These are phyloP conservation scores for Catostomus latipinnis DNA, from an alignment of 2,797 vertebrate genomes.

Conservation along the genomic window DNA sequence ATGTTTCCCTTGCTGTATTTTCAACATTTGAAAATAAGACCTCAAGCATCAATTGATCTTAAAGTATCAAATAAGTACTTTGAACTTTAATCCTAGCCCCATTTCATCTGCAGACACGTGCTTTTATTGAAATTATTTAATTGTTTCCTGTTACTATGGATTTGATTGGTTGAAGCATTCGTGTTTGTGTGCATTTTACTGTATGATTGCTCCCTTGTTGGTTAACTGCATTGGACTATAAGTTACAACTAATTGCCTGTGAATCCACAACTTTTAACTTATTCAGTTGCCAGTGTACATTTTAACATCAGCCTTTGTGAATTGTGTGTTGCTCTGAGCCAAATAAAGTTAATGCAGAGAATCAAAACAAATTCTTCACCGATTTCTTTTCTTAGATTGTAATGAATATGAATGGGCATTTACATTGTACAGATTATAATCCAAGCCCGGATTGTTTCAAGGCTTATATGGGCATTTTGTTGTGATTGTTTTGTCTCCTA, in stretches of 20 bases:
- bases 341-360: slow-evolving; percentile 69
- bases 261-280: slow-evolving; percentile 62
- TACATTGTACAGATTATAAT: no score
- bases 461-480: no score
- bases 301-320: slow-evolving; percentile 63
- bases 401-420: no score
- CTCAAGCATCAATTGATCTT: background rate
- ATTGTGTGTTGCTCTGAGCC: slow-evolving; percentile 65
- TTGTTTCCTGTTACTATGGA: slow-evolving; percentile 32
- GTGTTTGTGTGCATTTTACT: slow-evolving; percentile 62
- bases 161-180: slow-evolving; percentile 47
- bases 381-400: background rate
- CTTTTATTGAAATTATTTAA: slow-evolving; percentile 22
- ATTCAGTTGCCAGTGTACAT: slow-evolving; percentile 70
- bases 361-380: background rate
- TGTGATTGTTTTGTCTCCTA: no score
- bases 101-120: slow-evolving; percentile 20
- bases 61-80: no score
- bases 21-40: background rate
- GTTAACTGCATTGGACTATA: background rate
- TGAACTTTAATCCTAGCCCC: background rate
- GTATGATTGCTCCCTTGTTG: slow-evolving; percentile 37
- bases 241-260: slow-evolving; percentile 56
- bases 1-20: background rate
- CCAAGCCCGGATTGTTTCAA: no score